phyloP scores from a whole-genome alignment of 2,797 vertebrate genomes.

The Acropternis orthonyx region DNA sequence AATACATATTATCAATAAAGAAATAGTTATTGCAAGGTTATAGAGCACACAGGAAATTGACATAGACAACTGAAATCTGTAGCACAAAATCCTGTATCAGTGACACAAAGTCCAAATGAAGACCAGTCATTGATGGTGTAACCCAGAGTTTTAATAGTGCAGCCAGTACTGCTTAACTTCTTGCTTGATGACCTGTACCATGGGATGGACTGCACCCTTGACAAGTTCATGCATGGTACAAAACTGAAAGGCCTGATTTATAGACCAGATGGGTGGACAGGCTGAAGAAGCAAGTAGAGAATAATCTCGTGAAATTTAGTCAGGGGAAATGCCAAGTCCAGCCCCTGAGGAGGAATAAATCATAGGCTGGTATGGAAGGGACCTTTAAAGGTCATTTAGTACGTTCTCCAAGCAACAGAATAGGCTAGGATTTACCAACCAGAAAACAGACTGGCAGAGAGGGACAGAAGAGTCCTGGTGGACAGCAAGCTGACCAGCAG shows the following conservation, averaged over 20 bases:
- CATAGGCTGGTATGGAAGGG: background rate
- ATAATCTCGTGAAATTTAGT: background rate
- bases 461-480: background rate
- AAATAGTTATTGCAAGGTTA: background rate
- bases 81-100: background rate
- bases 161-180: background rate
- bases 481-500: background rate
- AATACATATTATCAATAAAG: background rate
- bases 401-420: background rate
- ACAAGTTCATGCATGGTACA: background rate
- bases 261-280: background rate
- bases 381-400: background rate
- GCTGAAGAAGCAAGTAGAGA: background rate
- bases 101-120: background rate
- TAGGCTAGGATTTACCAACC: background rate
- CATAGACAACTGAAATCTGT: background rate
- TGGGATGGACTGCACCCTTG: accelerated
- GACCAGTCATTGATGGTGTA: background rate
- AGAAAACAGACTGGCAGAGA: background rate
- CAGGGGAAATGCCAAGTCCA: background rate
- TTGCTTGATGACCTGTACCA: background rate
- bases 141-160: background rate
- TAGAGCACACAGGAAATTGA: background rate
- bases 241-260: background rate
- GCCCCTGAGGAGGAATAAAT: background rate